Percentiles rank a stretch among this genome's conserved stretches.
Evolutionary conservation across 2,888 invertebrate species (phyloP).

Genomic region (Patella pellucida): DNA sequence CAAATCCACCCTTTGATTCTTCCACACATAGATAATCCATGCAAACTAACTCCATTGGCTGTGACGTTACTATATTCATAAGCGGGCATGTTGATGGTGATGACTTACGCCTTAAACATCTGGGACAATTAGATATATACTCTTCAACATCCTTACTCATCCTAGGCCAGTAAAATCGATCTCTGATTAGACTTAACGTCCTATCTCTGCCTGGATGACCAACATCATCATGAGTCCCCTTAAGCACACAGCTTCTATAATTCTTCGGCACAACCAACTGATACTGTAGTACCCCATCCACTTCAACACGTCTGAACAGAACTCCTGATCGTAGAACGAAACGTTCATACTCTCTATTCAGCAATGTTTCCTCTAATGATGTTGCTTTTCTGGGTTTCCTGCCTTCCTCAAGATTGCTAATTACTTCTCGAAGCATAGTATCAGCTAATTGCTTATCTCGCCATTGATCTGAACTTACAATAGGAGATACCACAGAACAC

Average conservation of each 20-base stretch:
- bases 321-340: not conserved
- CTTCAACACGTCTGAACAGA: not conserved
- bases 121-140: constrained; percentile 23
- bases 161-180: constrained; percentile 40
- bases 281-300: not conserved
- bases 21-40: constrained; percentile 37
- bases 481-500: not conserved
- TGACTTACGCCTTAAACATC: constrained; percentile 27
- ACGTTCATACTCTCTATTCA: not conserved
- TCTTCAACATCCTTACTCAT: constrained; percentile 33
- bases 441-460: too few species aligned
- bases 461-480: not conserved
- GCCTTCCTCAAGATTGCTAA: not conserved
- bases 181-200: constrained; percentile 26
- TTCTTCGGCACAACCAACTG: constrained; percentile 31
- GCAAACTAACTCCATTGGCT: constrained; percentile 33
- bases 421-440: not conserved
- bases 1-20: not conserved
- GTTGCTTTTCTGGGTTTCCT: not conserved
- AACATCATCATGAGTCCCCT: constrained; percentile 35
- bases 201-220: constrained; percentile 36
- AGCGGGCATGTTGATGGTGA: constrained; percentile 19
- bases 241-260: too few species aligned
- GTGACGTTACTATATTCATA: constrained; percentile 27
- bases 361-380: not conserved